Conservation (phyloP, 2,113 vertebrate genomes). For the Melanotaenia duboulayi region DNA sequence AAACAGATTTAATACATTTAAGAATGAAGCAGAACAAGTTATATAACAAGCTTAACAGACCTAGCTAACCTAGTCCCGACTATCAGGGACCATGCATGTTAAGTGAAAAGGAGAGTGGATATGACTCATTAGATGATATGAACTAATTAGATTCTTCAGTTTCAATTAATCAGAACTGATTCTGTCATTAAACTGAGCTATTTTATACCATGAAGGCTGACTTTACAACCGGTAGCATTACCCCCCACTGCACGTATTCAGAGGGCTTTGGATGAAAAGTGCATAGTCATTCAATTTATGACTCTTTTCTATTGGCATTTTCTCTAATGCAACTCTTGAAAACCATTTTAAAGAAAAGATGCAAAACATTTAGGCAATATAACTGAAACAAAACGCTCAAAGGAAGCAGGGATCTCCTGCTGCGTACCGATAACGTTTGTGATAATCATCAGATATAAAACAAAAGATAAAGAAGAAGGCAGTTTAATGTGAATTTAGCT, state of each 20-base stretch:
- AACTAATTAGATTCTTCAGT: not conserved
- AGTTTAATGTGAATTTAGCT: too few relatives aligned
- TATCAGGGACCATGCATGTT: not conserved
- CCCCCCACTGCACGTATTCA: too few relatives aligned
- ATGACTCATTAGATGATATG: not conserved
- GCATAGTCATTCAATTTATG: too few relatives aligned
- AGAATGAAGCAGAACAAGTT: slow-evolving; percentile 14
- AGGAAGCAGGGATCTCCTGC: not conserved
- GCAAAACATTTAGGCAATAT: not conserved
- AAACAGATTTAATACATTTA: slow-evolving; percentile 20
- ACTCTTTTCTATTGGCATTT: too few relatives aligned
- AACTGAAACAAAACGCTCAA: not conserved
- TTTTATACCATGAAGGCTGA: not conserved
- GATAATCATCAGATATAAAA: too few relatives aligned
- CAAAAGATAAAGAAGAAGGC: too few relatives aligned
- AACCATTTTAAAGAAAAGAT: too few relatives aligned
- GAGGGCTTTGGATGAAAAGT: too few relatives aligned
- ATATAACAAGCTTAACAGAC: slow-evolving; percentile 27
- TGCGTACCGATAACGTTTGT: too few relatives aligned
- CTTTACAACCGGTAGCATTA: not conserved
- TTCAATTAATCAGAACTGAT: too few relatives aligned
- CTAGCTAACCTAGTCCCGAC: slow-evolving; percentile 17
- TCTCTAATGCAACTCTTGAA: too few relatives aligned
- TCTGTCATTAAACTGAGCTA: too few relatives aligned
- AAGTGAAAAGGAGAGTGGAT: not conserved